Evolutionary conservation across 2,113 vertebrate species (phyloP), one percentile per base, ranked within the genome.

Genomic region (Columba janthina): DNA sequence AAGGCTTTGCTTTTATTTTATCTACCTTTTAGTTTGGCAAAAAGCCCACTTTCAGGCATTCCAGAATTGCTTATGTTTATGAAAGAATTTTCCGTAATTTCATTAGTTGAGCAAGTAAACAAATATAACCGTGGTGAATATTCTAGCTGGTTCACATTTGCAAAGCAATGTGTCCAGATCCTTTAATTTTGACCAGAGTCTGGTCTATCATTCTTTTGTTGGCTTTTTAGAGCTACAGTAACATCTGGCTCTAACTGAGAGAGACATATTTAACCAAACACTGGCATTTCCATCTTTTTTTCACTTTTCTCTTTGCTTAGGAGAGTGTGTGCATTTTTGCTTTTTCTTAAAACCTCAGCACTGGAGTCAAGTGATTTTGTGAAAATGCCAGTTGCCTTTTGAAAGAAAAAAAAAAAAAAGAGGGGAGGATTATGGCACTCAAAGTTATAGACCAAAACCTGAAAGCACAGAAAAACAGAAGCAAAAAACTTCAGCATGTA

Each of bases 61-160:
- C 36, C 18, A 60, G 48, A 48, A 48, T 93, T 93, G 11, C n/a
- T 89, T 89, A 19, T 70, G 9, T 85, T 89, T 95, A 65, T 21
- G 24, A 69, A 93, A 89, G 40, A 85, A 48, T 74, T 89, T 91
- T 91, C 44, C 15, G 2, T 67, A 21, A 88, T 91, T 93, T 73
- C 12, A 76, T 85, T 82, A 57, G 11, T n/a, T 61, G 21, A 54
- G 12, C 44, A 93, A 94, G 66, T 69, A 81, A 89, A 85, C 36
- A 91, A 78, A 61, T 54, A 57, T 13, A 76, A 12, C 19, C 7
- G 10, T 40, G 17, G 15, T 81, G 40, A 51, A n/a, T 84, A 60
- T 56, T 75, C 34, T 72, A 72, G 28, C 32, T 88, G 26, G 13
- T 42, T 75, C 22, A 57, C 17, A 67, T 90, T 81, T 66, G 32